A percentile compares a stretch with the other conserved stretches of the same genome.
phyloP scores from a whole-genome alignment of 2,888 invertebrate species.

The Zelleria hepariella region DNA sequence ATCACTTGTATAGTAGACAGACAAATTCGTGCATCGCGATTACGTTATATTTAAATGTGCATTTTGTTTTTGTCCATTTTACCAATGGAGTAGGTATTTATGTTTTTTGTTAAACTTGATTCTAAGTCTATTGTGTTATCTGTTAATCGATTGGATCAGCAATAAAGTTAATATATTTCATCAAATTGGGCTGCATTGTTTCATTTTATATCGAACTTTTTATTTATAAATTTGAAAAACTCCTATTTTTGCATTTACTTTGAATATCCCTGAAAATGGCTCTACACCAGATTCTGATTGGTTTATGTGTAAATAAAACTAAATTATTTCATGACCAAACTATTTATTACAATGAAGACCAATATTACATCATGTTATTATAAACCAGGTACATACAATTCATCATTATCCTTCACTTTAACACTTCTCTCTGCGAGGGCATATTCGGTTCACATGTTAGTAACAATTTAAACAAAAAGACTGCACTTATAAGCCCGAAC shows the following conservation, averaged over 20 bases:
- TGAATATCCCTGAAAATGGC: too few species aligned
- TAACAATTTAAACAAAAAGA: constrained; percentile 3
- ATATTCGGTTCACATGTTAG: constrained; percentile 16
- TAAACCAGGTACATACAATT: constrained; percentile 71
- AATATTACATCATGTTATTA: constrained; percentile 52
- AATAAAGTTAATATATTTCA: constrained; percentile 56
- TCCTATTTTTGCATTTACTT: too few species aligned
- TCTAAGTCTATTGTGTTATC: constrained; percentile 64
- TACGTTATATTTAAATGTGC: constrained; percentile 21
- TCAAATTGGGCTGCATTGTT: constrained; percentile 39
- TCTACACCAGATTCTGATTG: too few species aligned
- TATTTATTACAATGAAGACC: constrained; percentile 68
- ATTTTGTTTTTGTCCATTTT: constrained; percentile 41
- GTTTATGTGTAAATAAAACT: constrained; percentile 2
- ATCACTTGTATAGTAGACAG: constrained; percentile 7
- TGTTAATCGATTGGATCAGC: constrained; percentile 56
- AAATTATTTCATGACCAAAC: constrained; percentile 46
- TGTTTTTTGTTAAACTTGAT: constrained; percentile 60
- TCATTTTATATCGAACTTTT: constrained; percentile 27
- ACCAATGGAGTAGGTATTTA: constrained; percentile 66
- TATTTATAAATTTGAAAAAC: too few species aligned
- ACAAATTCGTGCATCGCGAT: not conserved
- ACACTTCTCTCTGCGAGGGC: constrained; percentile 32
- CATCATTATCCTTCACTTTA: constrained; percentile 30
- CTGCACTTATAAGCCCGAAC: not conserved